Evolutionary conservation across 2,797 vertebrate genomes (phyloP), one percentile per base, ranked within the genome.

Genomic region (Eremophila alpestris): DNA sequence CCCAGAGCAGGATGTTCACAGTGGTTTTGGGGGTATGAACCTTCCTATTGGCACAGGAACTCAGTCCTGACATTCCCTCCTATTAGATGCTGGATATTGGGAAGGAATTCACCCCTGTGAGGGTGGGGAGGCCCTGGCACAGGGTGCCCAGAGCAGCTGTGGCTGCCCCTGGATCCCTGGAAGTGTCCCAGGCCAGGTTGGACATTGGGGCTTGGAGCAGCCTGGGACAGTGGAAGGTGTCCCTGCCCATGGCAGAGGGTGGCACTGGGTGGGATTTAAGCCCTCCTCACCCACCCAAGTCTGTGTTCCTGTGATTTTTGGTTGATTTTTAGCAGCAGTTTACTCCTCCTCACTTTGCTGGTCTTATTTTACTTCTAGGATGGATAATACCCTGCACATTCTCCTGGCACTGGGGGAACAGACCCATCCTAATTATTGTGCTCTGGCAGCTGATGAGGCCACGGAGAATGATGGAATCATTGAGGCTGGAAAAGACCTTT

Each of bases 261-360:
- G 73, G 40, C 2, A 22, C 20, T 69, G 41, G 21, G 0, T 5
- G 56, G 26, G 21, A 0, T 62, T 70, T 55, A 22, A 41, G 20
- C 2, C 2, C 7, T 7, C 4, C 2, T 12, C 2, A 9, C 15
- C 2, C 4, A 3, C 1, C 17, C 24, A 41, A 27, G 7, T 38
- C 34, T 34, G 8, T 41, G 30, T 43, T 51, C 16, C 43, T 71
- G 19, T 71, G 19, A 38, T n/a, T 43, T 76, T 78, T 43, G 62
- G 32, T 68, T 84, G 41, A 20, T 38, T 78, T 80, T 75, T 62
- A 78, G 26, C 18, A 43, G 54, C 8, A 81, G 27, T 48, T 93
- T 40, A 30, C 20, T 45, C 27, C 40, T 73, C 10, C 11, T 88
- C 26, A 7, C 38, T 81, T 30, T 30, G 26, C 14, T 63, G 16